Conservation (phyloP, 2,797 vertebrate species). For the Phylloscopus collybita region DNA sequence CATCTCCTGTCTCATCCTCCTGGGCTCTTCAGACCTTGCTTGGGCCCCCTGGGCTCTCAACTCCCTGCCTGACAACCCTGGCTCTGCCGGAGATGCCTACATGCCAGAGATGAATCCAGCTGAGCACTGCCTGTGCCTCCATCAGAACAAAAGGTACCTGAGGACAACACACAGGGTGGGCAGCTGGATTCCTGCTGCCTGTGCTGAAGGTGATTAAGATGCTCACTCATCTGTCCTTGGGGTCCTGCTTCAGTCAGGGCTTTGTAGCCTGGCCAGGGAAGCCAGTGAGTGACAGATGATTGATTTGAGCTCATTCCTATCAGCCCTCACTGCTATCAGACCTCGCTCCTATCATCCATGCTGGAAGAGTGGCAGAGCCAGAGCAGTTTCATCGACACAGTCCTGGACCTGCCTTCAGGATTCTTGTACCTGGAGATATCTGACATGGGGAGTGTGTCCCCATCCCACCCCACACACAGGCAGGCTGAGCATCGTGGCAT, state of each 20-base stretch:
- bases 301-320: neutral
- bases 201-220: neutral
- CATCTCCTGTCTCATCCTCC: neutral
- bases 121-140: neutral
- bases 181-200: neutral
- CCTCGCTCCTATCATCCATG: neutral
- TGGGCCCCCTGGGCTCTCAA: neutral
- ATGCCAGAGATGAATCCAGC: neutral
- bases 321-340: neutral
- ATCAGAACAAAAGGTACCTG: neutral
- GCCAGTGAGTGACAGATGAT: neutral
- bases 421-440: neutral
- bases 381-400: neutral
- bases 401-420: neutral
- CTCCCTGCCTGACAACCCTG: neutral
- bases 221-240: neutral
- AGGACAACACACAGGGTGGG: rapidly evolving
- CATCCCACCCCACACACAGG: neutral
- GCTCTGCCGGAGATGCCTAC: neutral
- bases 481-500: rapidly evolving
- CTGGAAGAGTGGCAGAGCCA: neutral
- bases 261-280: neutral
- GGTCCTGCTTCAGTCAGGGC: neutral
- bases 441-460: rapidly evolving
- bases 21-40: neutral